Conservation (phyloP, 2,797 vertebrate species). For the Varecia variegata region DNA sequence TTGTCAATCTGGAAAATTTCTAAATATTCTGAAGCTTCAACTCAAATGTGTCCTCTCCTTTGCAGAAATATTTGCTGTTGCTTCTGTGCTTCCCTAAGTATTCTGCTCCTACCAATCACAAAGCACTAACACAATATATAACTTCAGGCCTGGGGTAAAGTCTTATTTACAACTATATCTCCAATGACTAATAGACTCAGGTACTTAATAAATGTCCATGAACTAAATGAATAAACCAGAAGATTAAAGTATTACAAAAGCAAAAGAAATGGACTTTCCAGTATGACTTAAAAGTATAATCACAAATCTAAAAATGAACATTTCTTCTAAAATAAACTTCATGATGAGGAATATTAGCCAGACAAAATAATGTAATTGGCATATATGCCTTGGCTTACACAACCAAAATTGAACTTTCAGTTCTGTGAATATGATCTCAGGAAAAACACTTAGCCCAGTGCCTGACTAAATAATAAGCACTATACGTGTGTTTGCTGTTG, state of each 20-base stretch:
- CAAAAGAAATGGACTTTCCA: conserved; percentile 32
- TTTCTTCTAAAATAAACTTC: conserved; percentile 50
- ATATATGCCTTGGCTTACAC: neutral
- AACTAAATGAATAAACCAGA: conserved; percentile 17
- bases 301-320: conserved; percentile 45
- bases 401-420: conserved; percentile 17
- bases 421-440: neutral
- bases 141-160: neutral
- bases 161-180: neutral
- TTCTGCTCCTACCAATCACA: neutral
- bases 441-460: neutral
- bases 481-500: neutral
- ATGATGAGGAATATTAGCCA: conserved; percentile 16
- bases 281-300: conserved; percentile 39
- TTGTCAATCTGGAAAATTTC: neutral
- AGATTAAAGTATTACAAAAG: conserved; percentile 32
- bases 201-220: neutral
- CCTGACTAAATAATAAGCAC: conserved; percentile 39
- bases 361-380: conserved; percentile 40
- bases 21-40: neutral
- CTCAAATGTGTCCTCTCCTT: neutral
- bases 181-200: neutral
- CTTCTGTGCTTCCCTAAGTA: neutral
- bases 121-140: neutral
- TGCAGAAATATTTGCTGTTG: neutral